Evolutionary conservation across 2,888 invertebrate genomes (phyloP).

Genomic region (Melipona bicolor): DNA sequence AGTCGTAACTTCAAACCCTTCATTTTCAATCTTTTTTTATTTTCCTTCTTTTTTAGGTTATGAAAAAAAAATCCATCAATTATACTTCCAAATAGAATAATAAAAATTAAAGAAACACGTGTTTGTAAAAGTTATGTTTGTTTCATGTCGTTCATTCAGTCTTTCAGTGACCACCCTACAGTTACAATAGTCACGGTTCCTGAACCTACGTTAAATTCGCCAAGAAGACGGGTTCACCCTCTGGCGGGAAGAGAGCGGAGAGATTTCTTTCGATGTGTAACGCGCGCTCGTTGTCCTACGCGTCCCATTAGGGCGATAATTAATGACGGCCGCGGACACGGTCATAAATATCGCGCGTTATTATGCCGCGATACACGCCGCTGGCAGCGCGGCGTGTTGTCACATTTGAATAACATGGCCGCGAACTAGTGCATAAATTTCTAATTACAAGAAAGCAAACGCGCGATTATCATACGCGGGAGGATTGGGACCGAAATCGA

Average conservation of each 20-base stretch:
- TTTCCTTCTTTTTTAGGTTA: too few relatives aligned
- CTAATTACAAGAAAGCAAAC: conserved; percentile 82
- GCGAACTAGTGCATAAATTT: conserved; percentile 83
- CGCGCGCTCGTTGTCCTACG: conserved; percentile 66
- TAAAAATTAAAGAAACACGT: too few relatives aligned
- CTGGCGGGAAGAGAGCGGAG: too few relatives aligned
- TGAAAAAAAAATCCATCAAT: too few relatives aligned
- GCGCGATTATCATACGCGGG: conserved; percentile 62
- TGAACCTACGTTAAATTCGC: not conserved
- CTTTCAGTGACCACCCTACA: too few relatives aligned
- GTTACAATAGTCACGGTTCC: too few relatives aligned
- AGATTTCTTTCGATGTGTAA: conserved; percentile 59
- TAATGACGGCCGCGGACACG: conserved; percentile 72
- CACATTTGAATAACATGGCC: conserved; percentile 83
- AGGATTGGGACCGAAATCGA: conserved; percentile 30
- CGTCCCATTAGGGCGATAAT: conserved; percentile 77
- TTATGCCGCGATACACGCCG: conserved; percentile 69
- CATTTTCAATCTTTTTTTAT: too few relatives aligned
- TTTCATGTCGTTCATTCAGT: too few relatives aligned
- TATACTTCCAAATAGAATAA: too few relatives aligned
- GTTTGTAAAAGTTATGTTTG: too few relatives aligned
- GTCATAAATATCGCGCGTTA: conserved; percentile 75
- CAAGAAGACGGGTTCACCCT: not conserved
- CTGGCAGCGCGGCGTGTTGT: conserved; percentile 71
- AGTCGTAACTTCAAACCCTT: too few relatives aligned